Evolutionary conservation across 2,888 invertebrate species (phyloP).

Genomic region (Dyspetes luteomarginatus): DNA sequence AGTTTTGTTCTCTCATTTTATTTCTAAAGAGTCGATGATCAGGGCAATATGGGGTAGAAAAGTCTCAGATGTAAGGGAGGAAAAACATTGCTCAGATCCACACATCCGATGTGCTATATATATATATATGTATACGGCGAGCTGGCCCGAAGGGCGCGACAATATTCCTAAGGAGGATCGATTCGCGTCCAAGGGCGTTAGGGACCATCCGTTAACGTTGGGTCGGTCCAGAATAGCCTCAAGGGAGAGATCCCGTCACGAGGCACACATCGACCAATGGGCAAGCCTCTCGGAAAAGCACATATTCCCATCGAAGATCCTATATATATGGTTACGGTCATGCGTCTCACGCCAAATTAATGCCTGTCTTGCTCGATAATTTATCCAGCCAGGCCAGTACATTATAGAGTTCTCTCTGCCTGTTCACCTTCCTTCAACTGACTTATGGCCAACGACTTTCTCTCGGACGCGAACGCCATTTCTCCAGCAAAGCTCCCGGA

Average conservation of each 20-base stretch:
- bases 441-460: conserved; percentile 57
- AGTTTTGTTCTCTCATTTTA: no score
- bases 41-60: no score
- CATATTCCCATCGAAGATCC: conserved; percentile 34
- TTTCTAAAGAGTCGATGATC: no score
- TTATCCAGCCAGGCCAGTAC: conserved; percentile 63
- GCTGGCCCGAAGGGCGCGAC: no score
- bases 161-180: conserved; percentile 75
- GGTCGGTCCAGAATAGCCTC: conserved; percentile 76
- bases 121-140: no score
- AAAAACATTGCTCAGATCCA: no score
- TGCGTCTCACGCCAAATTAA: conserved; percentile 80
- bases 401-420: conserved; percentile 63
- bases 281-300: conserved; percentile 24
- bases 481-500: conserved; percentile 34
- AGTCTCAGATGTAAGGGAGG: no score
- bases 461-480: conserved; percentile 33
- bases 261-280: conserved; percentile 39
- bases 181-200: conserved; percentile 76
- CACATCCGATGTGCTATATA: no score
- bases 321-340: conserved; percentile 65
- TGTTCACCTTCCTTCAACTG: conserved; percentile 63
- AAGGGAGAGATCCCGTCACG: conserved; percentile 75
- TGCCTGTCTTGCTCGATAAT: conserved; percentile 77
- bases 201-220: conserved; percentile 77